Base-by-base conservation (phyloP, 2,888 invertebrate genomes). In the Empis livida region DNA sequence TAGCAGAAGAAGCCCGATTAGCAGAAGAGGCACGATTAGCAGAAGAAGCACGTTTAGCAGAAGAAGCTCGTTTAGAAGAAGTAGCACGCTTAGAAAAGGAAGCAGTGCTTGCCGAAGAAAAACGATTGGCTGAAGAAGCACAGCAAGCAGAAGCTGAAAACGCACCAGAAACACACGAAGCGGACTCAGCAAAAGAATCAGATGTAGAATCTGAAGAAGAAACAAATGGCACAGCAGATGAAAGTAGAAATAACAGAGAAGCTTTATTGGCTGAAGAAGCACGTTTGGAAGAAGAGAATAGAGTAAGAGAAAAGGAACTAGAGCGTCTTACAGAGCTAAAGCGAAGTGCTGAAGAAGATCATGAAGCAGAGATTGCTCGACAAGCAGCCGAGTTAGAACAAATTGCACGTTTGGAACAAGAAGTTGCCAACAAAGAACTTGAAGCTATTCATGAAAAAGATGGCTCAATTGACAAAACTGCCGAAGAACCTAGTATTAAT, bases 331-430 rank as follows among this genome's bases (percentile, higher is more conserved):
- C 68, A 40, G 71, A 71, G 51, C 58, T 68, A 50, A 73, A 70
- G 53, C 72, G 70, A 52, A 59, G 63, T 49, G 60, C 65, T 1
- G 74, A 74, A 54, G 73, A 74, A 49, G 72, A 69, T 10, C 73
- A 74, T 20, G 81, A 82, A 67, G 77, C 71, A 9, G 82, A 82
- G 60, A 72, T 82, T 53, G 82, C 80, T 44, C 71, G 81, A 58
- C 82, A 82, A 73, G 82, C 82, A 52, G 80, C 78, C 42, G 82
- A 82, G 65, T 64, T 82, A 57, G 79, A 79, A 1, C 82, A 82
- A 62, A 75, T 77, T 39, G 78, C 78, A 6, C 73, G 76, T 20
- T 20, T 20, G 6, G 20, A 20, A 53, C 78, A 78, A 67, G 79
- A 78, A 49, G 75, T 77, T 16, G 78, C 23, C 9, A 27, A 27